Base-by-base conservation (phyloP, 2,888 invertebrate species). In the Parnassius glacialis region DNA sequence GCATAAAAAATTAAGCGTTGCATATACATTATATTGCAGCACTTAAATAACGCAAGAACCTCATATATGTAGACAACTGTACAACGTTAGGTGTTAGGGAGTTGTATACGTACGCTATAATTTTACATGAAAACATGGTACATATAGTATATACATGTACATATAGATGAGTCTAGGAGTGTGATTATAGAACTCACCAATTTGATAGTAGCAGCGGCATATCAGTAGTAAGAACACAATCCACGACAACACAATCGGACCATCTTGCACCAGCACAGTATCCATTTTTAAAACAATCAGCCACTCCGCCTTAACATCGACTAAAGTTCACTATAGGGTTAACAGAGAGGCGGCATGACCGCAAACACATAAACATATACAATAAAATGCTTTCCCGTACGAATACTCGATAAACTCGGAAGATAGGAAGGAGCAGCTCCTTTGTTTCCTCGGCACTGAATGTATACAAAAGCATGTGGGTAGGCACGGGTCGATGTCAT, bases 401-500 rank as follows among this genome's bases (percentile, higher is more conserved):
- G 62, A 34, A 58, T 45, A 16, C 34, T 41, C 44, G n/a, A 54
- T 58, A 20, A 54, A 48, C 51, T 50, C 20, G 55, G 44, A 44
- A 52, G 51, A 48, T 52, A 52, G 50, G 44, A 56, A 57, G 65
- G 62, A 55, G 55, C 45, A 44, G 66, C 54, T 64, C 60, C 65
- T 69, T 71, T 72, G 70, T 72, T 70, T 73, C 66, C 62, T 69
- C 68, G 43, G 44, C 50, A 48, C 60, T 50, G 50, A 55, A 65
- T 71, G 67, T 70, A 70, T 69, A 72, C 77, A 71, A 69, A 74
- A 74, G 67, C 72, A 73, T 81, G 83, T 78, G 85, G 88, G 87
- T 86, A 84, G 84, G 78, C 76, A 78, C 84, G 78, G 81, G 77
- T 75, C 86, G 83, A 80, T 88, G 89, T 89, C 88, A 89, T 83